These are phyloP conservation scores for Melieria omissa DNA, from an alignment of 2,888 invertebrate genomes.

Conservation along the genomic window DNA sequence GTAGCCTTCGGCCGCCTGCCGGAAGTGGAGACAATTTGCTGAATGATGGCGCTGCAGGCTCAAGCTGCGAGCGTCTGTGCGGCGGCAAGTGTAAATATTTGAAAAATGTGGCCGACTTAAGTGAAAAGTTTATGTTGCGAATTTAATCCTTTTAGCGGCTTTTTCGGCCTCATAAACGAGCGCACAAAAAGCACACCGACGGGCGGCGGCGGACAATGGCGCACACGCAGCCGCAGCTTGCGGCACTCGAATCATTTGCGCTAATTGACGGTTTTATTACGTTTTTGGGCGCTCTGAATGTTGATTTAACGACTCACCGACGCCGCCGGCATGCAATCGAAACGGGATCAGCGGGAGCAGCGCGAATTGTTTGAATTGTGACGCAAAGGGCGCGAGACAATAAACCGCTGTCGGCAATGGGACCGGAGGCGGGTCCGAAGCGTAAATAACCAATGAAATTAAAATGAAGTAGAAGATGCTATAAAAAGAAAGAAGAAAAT, in stretches of 20 bases:
- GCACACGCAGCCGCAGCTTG: constrained; percentile 15
- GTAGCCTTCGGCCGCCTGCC: background rate
- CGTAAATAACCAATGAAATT: background rate
- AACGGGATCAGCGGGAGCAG: too few relatives aligned
- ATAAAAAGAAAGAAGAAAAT: background rate
- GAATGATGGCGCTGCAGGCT: constrained; percentile 5
- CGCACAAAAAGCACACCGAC: background rate
- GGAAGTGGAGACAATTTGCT: constrained; percentile 29
- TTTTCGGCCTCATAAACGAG: background rate
- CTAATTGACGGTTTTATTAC: constrained; percentile 31
- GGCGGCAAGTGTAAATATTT: background rate
- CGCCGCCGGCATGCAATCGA: background rate
- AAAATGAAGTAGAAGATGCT: background rate
- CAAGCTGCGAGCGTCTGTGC: background rate
- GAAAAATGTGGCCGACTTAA: background rate
- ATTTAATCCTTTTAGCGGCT: constrained; percentile 24
- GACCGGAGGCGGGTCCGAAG: background rate
- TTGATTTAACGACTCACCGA: background rate
- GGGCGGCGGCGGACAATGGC: constrained; percentile 18
- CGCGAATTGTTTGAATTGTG: background rate
- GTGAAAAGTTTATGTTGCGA: constrained; percentile 25
- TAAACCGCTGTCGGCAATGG: background rate
- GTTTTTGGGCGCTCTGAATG: constrained; percentile 11
- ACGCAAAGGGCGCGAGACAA: background rate
- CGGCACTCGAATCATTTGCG: constrained; percentile 12